These are phyloP conservation scores for Brenthis hecate DNA, from an alignment of 2,888 invertebrate species.

Conservation along the genomic window DNA sequence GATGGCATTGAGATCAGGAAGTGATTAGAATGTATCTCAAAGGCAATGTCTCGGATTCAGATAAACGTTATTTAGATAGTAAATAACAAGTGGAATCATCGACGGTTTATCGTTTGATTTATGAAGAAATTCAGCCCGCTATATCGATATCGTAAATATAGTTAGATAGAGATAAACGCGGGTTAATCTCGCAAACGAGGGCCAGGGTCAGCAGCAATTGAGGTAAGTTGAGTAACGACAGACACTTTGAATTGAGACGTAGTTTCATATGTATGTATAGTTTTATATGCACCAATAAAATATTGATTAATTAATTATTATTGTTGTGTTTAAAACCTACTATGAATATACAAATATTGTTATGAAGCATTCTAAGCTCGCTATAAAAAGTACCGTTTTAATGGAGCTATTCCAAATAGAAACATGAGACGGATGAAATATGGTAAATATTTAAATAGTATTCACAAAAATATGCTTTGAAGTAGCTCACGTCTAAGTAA, in stretches of 20 bases:
- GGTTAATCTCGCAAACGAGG: slow-evolving; percentile 53
- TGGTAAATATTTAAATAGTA: background rate
- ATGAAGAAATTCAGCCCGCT: slow-evolving; percentile 25
- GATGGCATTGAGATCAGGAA: slow-evolving; percentile 7
- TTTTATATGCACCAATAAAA: background rate
- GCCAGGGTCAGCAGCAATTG: slow-evolving; percentile 63
- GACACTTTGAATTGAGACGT: slow-evolving; percentile 26
- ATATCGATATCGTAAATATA: slow-evolving; percentile 40
- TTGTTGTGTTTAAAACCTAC: background rate
- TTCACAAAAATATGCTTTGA: background rate
- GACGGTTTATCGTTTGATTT: slow-evolving; percentile 21
- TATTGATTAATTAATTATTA: background rate
- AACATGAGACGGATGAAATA: slow-evolving; percentile 1
- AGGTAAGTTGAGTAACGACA: slow-evolving; percentile 46
- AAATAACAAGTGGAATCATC: slow-evolving; percentile 26
- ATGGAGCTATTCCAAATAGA: slow-evolving; percentile 2
- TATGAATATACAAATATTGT: slow-evolving; percentile 1
- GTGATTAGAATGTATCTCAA: slow-evolving; percentile 3
- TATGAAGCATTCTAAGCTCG: background rate
- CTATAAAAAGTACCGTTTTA: slow-evolving; percentile 4
- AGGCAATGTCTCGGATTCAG: background rate
- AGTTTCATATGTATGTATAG: background rate
- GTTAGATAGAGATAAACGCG: slow-evolving; percentile 53
- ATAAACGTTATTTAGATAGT: slow-evolving; percentile 15
- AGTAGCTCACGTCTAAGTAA: background rate